Base-by-base conservation (phyloP, 2,888 invertebrate genomes). In the Trissoscelio sp. region DNA sequence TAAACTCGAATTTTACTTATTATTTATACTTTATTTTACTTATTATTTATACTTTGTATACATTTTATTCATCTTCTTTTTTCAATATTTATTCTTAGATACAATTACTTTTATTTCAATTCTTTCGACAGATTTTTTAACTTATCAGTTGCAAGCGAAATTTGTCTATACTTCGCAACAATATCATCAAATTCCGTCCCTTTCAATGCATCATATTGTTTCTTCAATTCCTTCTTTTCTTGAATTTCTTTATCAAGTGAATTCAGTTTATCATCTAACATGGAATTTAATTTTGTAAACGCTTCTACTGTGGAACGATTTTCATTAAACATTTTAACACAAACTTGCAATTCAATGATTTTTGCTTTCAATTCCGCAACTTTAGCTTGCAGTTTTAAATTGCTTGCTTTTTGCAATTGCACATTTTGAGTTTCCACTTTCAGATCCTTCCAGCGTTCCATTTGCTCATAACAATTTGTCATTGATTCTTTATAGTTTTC, bases 151-250 rank as follows among this genome's bases (percentile, higher is more conserved):
- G 89, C 86, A 42, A 85, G 75, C 72, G 91, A 91, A 70, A 92
- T 87, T 72, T 92, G 89, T 53, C 88, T 84, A 83, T 92, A 92
- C 31, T 88, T 88, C 57, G 88, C 89, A 44, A 92, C 85, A 34
- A 93, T 89, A 66, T 91, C 89, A 82, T 92, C 89, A 83, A 91
- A 93, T 83, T 92, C 91, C 72, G 90, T 91, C 74, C 91, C 91
- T 31, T 88, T 86, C 5, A 92, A 88, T 51, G 87, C 86, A 44
- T 91, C 88, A 83, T 92, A 93, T 77, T 89, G 88, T 73, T 90
- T 89, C 82, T 90, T 91, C 12, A 92, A 81, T 57, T 88, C 85
- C 55, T 85, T 86, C 55, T 92, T 90, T 12, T 89, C 82, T 62
- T 89, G 84, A 48, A 92, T 90, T 84, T 92, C 90, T 67, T 87